phyloP scores from a whole-genome alignment of 2,888 invertebrate genomes.

The Netelia fuscicornis region DNA sequence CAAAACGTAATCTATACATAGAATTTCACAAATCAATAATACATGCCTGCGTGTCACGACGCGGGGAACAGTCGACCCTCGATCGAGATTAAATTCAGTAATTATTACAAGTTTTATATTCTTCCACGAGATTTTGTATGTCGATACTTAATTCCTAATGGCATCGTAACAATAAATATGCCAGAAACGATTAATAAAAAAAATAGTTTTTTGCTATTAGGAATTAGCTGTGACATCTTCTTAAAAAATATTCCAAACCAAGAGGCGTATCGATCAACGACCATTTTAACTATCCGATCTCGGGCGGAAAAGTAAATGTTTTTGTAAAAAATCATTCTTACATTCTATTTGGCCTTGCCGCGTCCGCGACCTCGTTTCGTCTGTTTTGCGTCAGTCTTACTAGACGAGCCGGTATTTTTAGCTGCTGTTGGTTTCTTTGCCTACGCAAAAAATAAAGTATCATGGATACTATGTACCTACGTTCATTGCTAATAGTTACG shows the following conservation, averaged over 20 bases:
- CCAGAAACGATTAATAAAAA: neutral
- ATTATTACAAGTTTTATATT: neutral
- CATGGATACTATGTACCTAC: neutral
- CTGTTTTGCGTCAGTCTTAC: conserved; percentile 67
- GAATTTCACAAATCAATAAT: neutral
- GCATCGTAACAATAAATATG: neutral
- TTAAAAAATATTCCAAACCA: neutral
- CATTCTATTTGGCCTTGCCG: conserved; percentile 74
- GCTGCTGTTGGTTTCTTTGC: conserved; percentile 74
- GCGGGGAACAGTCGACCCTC: neutral
- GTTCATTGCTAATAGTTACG: neutral
- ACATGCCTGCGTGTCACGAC: neutral
- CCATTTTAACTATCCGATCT: no score
- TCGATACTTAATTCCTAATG: neutral
- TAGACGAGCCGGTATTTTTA: conserved; percentile 68
- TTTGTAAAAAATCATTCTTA: neutral
- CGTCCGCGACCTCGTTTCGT: conserved; percentile 76
- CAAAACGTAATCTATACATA: neutral
- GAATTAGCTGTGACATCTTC: neutral
- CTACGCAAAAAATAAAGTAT: conserved; percentile 64
- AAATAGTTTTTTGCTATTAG: no score
- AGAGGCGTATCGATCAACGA: neutral
- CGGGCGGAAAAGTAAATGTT: neutral
- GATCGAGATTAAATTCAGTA: neutral
- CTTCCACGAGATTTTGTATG: neutral